These are phyloP conservation scores for Drosophila varians DNA, from an alignment of 1,140 invertebrate genomes.

Conservation along the genomic window DNA sequence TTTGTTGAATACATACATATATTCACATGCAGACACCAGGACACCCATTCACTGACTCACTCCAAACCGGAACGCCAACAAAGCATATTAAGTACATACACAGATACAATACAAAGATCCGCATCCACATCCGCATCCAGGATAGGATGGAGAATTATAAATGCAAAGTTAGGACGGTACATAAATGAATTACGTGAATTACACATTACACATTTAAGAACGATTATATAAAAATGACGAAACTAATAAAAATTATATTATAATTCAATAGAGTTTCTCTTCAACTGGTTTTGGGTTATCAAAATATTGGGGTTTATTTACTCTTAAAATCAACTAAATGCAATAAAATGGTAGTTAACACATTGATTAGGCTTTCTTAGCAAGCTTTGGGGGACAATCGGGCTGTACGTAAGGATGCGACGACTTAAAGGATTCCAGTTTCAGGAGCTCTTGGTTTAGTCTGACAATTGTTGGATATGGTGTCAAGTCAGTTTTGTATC, in stretches of 20 bases:
- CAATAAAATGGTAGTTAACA: neutral
- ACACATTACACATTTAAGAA: slow-evolving; percentile 78
- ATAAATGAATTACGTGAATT: slow-evolving; percentile 66
- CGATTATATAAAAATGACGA: slow-evolving; percentile 75
- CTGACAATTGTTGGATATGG: slow-evolving; percentile 94
- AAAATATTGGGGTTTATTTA: neutral
- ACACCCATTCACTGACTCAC: slow-evolving; percentile 32
- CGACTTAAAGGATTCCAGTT: slow-evolving; percentile 92
- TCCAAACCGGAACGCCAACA: slow-evolving; percentile 41
- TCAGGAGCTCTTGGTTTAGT: slow-evolving; percentile 92
- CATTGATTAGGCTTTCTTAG: slow-evolving; percentile 85
- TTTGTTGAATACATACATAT: slow-evolving; percentile 76
- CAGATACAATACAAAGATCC: slow-evolving; percentile 54
- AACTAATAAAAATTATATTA: slow-evolving; percentile 81
- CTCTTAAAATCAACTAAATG: slow-evolving; percentile 7
- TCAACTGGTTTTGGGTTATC: neutral
- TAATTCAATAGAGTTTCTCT: slow-evolving; percentile 44
- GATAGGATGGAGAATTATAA: slow-evolving; percentile 67
- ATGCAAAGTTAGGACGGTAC: slow-evolving; percentile 61
- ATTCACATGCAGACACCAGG: slow-evolving; percentile 46
- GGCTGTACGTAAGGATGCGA: slow-evolving; percentile 94
- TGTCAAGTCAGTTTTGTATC: slow-evolving; percentile 94
- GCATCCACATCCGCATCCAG: slow-evolving; percentile 34
- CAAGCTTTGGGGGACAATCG: slow-evolving; percentile 92
- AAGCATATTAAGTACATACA: slow-evolving; percentile 38